Base-by-base conservation (phyloP, 2,113 vertebrate genomes). In the Sterrhoptilus dennistouni region DNA sequence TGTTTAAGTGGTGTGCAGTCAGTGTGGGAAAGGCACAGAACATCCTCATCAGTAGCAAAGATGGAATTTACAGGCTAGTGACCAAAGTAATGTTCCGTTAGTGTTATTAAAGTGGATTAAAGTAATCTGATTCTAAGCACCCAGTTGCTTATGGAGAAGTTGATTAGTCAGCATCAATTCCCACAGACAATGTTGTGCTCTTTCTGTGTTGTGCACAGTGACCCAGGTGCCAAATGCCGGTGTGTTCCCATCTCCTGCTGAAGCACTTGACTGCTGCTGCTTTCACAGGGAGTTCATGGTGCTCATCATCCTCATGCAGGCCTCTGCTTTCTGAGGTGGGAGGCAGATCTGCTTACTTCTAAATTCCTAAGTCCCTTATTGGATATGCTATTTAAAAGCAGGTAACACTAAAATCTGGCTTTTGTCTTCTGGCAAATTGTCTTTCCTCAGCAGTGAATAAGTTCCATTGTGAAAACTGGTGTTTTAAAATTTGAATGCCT, bases 151-250 rank as follows among this genome's bases (percentile, higher is more conserved):
- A 36, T 4, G 23, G 19, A 50, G 25, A 77, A 40, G 6, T 11
- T 77, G n/a, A 45, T 38, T 28, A 33, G 14, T 5, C 1, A 11
- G 18, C 38, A 24, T 12, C 2, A 4, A 12, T 40, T 77, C 28
- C 14, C 44, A 49, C 14, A 64, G 35, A 27, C 4, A 11, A 3
- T 23, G 11, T 10, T 52, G 5, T 40, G 16, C 38, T 47, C n/a
- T 35, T 19, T 36, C 45, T 54, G 22, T 9, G 8, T 10, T 31
- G 23, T 44, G 20, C 21, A 20, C 1, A 1, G 5, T 0, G 0
- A 23, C 14, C 14, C 42, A n/a, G 13, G 27, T 29, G 50, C 40
- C 3, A 1, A 12, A 2, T 2, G 6, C 23, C 14, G 8, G 24
- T 0, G 6, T 36, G 31, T 21, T 87, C 45, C 54, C 10, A 3